Base-by-base conservation (phyloP, 1,140 invertebrate species). In the Bombus sylvicola region DNA sequence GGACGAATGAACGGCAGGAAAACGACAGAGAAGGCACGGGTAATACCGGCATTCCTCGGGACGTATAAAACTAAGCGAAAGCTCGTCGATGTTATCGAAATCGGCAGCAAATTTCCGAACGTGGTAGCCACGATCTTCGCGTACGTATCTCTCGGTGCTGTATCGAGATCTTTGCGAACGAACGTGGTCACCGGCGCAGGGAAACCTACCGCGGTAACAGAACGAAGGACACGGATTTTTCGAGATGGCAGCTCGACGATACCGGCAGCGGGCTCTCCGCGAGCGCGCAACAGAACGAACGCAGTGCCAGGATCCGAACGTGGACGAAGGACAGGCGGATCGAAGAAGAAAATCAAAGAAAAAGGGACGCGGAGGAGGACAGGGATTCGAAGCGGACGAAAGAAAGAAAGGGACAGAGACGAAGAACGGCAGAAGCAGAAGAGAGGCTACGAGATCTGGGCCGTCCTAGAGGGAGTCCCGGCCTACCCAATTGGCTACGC, bases 401-500 rank as follows among this genome's bases (percentile, higher is more conserved):
- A 41, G 57, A 68, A 69, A 37, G 64, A n/a, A n/a, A 47, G 34
- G 43, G 76, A 34, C 34, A 5, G 34, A 77, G 53, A 72, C 39
- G 25, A 79, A 62, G 87, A 62, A 43, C n/a, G 68, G 82, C 34
- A 47, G 75, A 80, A 84, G 59, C 47, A 87, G 83, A 92, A 78
- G 73, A 92, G 59, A 53, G 85, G 86, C 87, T 78, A 78, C 81
- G 89, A 92, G 92, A 92, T 93, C 92, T 94, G 92, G 93, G 93
- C 93, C 91, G 91, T 92, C 92, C 92, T 92, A 91, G 84, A 83
- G 84, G 87, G 88, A 89, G 81, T 39, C 68, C 88, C 88, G 91
- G 90, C 89, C 88, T 90, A 87, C 90, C 91, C 93, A 94, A 94
- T 94, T 94, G 93, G 93, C 92, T 92, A 91, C 91, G 92, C 93